Evolutionary conservation across 2,888 invertebrate species (phyloP).

Genomic region (Eulithis prunata): DNA sequence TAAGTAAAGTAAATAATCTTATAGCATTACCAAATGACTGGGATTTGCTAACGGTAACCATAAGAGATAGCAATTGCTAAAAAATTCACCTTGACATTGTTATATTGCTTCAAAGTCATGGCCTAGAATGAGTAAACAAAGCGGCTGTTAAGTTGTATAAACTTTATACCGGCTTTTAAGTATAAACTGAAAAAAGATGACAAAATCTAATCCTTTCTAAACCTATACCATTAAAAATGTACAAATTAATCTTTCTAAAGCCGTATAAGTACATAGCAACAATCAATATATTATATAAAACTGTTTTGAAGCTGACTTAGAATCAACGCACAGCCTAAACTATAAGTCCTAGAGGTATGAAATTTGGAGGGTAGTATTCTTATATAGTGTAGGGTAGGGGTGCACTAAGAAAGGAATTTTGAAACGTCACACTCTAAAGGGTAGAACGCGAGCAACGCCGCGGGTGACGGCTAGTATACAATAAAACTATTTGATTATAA

Average conservation of each 20-base stretch:
- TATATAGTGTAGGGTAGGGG: too few species aligned
- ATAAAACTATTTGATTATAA: neutral
- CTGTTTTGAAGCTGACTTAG: too few species aligned
- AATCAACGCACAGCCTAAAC: too few species aligned
- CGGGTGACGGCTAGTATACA: too few species aligned
- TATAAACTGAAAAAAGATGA: constrained; percentile 13
- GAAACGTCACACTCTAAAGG: too few species aligned
- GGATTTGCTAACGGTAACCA: neutral
- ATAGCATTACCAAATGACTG: neutral
- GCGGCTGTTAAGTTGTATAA: neutral
- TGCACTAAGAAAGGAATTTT: too few species aligned
- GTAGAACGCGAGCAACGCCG: too few species aligned
- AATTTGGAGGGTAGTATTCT: too few species aligned
- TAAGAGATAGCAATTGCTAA: constrained; percentile 1
- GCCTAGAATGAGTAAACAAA: constrained; percentile 10
- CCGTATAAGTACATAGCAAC: neutral
- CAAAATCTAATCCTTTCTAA: neutral
- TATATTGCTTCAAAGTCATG: neutral
- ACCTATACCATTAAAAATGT: neutral
- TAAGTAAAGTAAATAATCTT: neutral
- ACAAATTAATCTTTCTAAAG: neutral
- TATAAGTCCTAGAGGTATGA: too few species aligned
- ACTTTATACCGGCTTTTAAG: neutral
- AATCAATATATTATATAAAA: too few species aligned
- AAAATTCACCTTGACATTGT: constrained; percentile 31